Base-by-base conservation (phyloP, 2,888 invertebrate species). In the Ceriagrion tenellum region DNA sequence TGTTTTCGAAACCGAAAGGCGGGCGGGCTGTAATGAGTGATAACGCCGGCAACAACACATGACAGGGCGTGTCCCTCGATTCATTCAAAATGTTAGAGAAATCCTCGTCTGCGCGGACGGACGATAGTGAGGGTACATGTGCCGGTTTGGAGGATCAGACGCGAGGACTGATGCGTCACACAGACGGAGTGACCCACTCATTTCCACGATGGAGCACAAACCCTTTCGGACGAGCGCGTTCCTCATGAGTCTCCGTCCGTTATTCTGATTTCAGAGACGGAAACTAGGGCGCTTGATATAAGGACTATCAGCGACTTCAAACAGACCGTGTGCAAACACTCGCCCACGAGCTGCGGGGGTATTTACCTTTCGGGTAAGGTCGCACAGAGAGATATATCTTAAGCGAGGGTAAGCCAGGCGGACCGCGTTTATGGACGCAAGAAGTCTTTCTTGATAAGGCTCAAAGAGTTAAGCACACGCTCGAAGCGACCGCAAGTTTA, bases 201-300 rank as follows among this genome's bases (percentile, higher is more conserved):
- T 69, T n/a, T 69, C 69, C 81, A 35, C 35, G 26, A 13, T 81
- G 16, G 81, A 74, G 74, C 74, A 74, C 12, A 74, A 74, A 35
- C 30, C 81, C 74, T 35, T 81, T 35, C 81, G 35, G 69, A 35
- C 35, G 35, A 35, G 35, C 6, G 69, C 69, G 26, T 2, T 59
- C 69, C 69, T 69, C 26, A 8, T 16, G 30, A 81, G 12, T 35
- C 30, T 16, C 13, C 35, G 1, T 13, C 30, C 81, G 30, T 13
- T 81, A 81, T 35, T 81, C 81, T 81, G 81, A 81, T 35, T 81
- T 81, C 35, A 35, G 81, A 69, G n/a, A 69, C 69, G 69, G 69
- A n/a, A 81, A 81, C 30, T 81, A 16, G 81, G 81, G 81, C 81
- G 81, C 35, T 35, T 81, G 81, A 81, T 35, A 81, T 81, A 81